Conservation (phyloP, 2,113 vertebrate species). For the Piprites chloris region DNA sequence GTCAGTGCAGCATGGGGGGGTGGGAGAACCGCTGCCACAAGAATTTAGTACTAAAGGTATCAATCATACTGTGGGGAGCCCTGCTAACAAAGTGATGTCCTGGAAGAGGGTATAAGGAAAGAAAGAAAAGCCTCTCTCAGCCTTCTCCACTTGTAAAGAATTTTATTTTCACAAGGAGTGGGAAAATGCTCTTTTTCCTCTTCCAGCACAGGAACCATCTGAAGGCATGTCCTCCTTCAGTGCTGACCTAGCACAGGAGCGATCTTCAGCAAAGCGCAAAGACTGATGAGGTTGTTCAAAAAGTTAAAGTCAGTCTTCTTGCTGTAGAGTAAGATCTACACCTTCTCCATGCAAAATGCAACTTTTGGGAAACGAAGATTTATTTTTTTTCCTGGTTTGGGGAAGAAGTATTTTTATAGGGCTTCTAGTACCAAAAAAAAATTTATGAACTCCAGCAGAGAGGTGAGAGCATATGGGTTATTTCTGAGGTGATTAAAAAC, state of each 20-base stretch:
- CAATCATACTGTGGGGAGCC: not conserved
- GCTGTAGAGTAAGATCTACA: not conserved
- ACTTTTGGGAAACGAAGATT: not conserved
- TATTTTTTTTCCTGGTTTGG: not conserved
- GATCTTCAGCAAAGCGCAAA: not conserved
- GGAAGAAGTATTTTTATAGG: slow-evolving; percentile 3
- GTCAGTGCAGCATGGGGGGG: not conserved
- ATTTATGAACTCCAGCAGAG: not conserved
- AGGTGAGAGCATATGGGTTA: not conserved
- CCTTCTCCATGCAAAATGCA: not conserved
- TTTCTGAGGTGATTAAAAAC: not conserved
- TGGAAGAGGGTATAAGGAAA: not conserved
- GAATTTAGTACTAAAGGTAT: not conserved
- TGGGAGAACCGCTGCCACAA: not conserved
- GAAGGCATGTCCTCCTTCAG: not conserved
- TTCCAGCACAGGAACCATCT: not conserved
- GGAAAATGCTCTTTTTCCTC: not conserved
- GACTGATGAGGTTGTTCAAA: not conserved
- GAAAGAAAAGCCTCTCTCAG: not conserved
- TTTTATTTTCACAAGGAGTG: not conserved
- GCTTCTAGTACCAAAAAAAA: not conserved
- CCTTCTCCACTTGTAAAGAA: not conserved
- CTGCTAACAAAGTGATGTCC: not conserved
- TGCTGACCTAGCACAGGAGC: not conserved
- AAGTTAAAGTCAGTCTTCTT: not conserved